A percentile compares a stretch with the other conserved stretches of the same genome.
phyloP scores from a whole-genome alignment of 2,888 invertebrate species.

The Meteorus colon region DNA sequence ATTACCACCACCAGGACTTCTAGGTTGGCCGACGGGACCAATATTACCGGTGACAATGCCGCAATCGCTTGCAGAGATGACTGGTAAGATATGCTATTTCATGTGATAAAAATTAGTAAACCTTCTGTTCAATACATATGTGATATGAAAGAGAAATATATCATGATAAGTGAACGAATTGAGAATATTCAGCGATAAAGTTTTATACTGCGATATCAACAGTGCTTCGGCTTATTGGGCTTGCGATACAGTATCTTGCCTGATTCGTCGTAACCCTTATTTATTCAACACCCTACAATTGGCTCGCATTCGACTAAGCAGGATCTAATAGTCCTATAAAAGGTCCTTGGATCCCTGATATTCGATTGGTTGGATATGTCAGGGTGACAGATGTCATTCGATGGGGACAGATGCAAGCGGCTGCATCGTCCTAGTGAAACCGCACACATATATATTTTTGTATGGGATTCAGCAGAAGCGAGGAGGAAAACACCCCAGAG shows the following conservation, averaged over 20 bases:
- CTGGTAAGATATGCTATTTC: slow-evolving; percentile 60
- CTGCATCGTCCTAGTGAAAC: slow-evolving; percentile 17
- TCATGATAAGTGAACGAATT: background rate
- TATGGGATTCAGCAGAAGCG: slow-evolving; percentile 52
- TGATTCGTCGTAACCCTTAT: slow-evolving; percentile 63
- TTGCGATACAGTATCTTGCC: background rate
- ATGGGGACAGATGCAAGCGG: slow-evolving; percentile 44
- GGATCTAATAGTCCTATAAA: slow-evolving; percentile 73
- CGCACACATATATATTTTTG: slow-evolving; percentile 42
- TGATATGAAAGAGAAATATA: too few species aligned
- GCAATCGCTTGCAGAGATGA: slow-evolving; percentile 68
- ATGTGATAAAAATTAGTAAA: background rate
- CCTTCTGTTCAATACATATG: background rate
- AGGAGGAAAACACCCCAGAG: slow-evolving; percentile 55
- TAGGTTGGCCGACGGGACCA: slow-evolving; percentile 58
- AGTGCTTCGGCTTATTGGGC: background rate
- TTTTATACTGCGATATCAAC: background rate
- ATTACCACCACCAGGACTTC: slow-evolving; percentile 56
- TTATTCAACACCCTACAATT: slow-evolving; percentile 73
- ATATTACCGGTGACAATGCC: slow-evolving; percentile 61
- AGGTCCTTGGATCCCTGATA: slow-evolving; percentile 59
- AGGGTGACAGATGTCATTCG: slow-evolving; percentile 66
- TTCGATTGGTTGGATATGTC: slow-evolving; percentile 59
- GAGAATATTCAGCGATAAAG: background rate
- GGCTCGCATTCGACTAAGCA: slow-evolving; percentile 69